Evolutionary conservation across 2,113 vertebrate genomes (phyloP), one percentile per base, ranked within the genome.

Genomic region (Speoplatyrhinus poulsoni): DNA sequence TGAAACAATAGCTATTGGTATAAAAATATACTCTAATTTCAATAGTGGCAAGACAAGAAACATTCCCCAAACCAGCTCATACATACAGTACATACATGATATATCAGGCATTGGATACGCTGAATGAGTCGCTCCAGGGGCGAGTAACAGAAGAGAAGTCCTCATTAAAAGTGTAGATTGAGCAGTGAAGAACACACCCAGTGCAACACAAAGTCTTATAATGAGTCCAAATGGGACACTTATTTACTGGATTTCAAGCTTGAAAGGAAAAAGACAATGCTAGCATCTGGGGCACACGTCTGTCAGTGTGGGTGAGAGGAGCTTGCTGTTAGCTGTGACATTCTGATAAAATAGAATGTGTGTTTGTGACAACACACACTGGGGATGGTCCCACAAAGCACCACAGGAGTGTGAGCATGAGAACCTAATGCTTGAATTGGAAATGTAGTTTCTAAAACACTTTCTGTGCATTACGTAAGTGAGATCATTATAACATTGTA

Each of bases 191-290:
- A 73, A 47, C 56, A 32, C 11, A 67, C 54, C 47, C 46, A 55
- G 63, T 47, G 46, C 64, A 65, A 46, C 72, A 67, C 79, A 68
- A 50, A 68, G 16, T 46, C 8, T 48, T 62, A 69, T 75, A 80
- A 83, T 81, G 65, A 77, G 71, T 71, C 65, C 72, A 84, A 80
- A 80, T 67, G 85, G 82, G 74, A 77, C 69, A 19, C 48, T 47
- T 9, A 60, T 65, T 46, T 57, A 60, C 55, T 50, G 19, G 26
- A 52, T 72, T 69, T 19, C 54, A 33, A 55, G 59, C 67, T 70
- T 54, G 46, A 41, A 56, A 54, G 47, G 17, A 32, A 66, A 55
- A 63, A 69, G 41, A 49, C 62, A 58, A 71, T 52, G 54, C 12
- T 9, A 54, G 53, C 58, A 60, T 52, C 58, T 61, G 58, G 49